Conservation (phyloP, 2,113 vertebrate species). For the Illadopsis cleaveri region DNA sequence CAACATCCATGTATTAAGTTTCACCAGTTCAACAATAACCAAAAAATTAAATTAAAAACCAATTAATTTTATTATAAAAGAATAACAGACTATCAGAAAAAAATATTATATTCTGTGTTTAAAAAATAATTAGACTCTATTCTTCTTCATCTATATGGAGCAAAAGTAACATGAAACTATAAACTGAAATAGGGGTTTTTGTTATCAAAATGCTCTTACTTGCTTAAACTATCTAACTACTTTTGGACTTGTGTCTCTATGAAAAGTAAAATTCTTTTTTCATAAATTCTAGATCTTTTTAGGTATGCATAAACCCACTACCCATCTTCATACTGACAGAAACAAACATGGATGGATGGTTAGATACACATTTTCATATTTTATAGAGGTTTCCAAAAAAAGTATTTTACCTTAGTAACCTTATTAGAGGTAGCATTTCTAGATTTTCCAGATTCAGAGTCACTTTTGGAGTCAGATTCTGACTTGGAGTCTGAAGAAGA, state of each 20-base stretch:
- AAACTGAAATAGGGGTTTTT: background rate
- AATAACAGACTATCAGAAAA: background rate
- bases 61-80: background rate
- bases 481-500: constrained; percentile 81
- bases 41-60: background rate
- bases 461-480: constrained; percentile 74
- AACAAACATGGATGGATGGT: background rate
- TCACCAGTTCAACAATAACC: background rate
- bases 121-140: background rate
- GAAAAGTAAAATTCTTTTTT: background rate
- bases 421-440: background rate
- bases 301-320: background rate
- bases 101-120: background rate
- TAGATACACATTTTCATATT: background rate
- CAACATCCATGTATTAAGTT: background rate
- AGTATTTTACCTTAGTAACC: constrained; percentile 11
- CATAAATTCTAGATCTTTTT: background rate
- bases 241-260: background rate
- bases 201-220: background rate
- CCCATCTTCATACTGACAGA: background rate
- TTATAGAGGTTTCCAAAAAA: background rate
- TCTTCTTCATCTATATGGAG: background rate
- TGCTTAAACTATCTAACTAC: background rate
- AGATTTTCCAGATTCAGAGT: constrained; percentile 32
- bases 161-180: background rate